A percentile compares a stretch with the other conserved stretches of the same genome.
Conservation (phyloP, 2,113 vertebrate species). For the Tyrannus savana region DNA sequence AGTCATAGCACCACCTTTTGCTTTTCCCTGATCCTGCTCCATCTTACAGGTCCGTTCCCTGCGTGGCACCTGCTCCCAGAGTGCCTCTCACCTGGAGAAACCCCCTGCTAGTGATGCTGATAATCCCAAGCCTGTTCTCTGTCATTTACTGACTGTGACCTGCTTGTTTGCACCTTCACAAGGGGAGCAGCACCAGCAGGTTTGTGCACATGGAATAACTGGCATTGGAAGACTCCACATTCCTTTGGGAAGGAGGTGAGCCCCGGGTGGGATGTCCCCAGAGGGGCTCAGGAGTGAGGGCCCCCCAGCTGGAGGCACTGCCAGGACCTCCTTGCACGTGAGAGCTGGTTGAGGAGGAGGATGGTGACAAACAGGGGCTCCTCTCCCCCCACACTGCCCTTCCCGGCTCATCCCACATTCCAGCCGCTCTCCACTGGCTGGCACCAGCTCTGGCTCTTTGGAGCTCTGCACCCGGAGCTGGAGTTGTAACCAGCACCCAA, state of each 20-base stretch:
- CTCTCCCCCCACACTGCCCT: not conserved
- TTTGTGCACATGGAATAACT: rapidly evolving
- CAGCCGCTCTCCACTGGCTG: not conserved
- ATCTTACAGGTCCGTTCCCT: not conserved
- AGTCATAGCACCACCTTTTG: slow-evolving; percentile 28
- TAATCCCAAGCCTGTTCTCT: not conserved
- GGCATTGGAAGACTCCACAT: rapidly evolving
- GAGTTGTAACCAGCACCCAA: slow-evolving; percentile 32
- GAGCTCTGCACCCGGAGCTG: not conserved
- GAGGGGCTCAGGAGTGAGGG: not conserved
- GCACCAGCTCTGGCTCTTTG: not conserved
- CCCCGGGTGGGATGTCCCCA: not conserved
- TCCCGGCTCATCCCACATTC: not conserved
- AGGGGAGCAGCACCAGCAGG: not conserved
- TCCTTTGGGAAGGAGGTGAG: not conserved
- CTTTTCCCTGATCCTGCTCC: not conserved
- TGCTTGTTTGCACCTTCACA: slow-evolving; percentile 12
- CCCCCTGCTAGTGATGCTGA: not conserved
- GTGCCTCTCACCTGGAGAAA: slow-evolving; percentile 6
- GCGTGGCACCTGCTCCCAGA: not conserved
- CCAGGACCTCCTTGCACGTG: rapidly evolving
- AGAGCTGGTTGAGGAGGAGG: not conserved
- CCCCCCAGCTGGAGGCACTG: not conserved
- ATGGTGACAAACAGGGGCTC: not conserved
- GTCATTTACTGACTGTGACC: not conserved